Conservation (phyloP, 2,113 vertebrate species). For the Arizona elegans region DNA sequence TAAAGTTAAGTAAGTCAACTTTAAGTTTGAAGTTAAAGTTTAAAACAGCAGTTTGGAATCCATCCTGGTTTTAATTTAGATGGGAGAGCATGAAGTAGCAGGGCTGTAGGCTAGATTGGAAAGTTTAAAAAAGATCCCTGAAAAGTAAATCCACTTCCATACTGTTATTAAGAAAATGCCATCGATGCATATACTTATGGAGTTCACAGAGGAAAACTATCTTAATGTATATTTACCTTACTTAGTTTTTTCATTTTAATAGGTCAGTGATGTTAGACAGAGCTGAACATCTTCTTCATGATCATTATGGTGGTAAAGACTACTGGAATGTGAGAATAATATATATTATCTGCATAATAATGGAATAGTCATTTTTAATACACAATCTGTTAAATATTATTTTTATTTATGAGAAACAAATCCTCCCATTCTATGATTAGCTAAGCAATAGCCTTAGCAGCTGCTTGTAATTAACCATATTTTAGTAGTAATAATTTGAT, state of each 20-base stretch:
- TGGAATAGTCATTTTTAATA: not conserved
- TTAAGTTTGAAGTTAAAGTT: not conserved
- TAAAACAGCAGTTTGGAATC: not conserved
- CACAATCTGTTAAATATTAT: not conserved
- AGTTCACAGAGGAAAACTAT: not conserved
- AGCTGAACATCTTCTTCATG: conserved; percentile 95
- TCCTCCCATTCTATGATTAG: not conserved
- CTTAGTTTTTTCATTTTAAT: conserved; percentile 32
- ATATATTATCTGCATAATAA: not conserved
- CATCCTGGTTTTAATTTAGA: not conserved
- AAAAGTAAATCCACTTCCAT: not conserved
- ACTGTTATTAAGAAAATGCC: not conserved
- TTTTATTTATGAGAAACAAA: not conserved
- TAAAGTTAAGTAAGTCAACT: not conserved
- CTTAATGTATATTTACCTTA: not conserved
- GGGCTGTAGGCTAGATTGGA: not conserved
- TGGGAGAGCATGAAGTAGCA: not conserved
- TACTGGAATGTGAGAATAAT: conserved; percentile 94
- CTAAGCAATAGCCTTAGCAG: not conserved
- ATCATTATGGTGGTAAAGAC: conserved; percentile 93
- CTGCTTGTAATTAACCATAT: not conserved
- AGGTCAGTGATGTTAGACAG: conserved; percentile 95
- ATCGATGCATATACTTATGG: not conserved
- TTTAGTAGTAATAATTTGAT: not conserved
- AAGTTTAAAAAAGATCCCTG: not conserved